Base-by-base conservation (phyloP, 2,888 invertebrate genomes). In the Amphimallon solstitiale region DNA sequence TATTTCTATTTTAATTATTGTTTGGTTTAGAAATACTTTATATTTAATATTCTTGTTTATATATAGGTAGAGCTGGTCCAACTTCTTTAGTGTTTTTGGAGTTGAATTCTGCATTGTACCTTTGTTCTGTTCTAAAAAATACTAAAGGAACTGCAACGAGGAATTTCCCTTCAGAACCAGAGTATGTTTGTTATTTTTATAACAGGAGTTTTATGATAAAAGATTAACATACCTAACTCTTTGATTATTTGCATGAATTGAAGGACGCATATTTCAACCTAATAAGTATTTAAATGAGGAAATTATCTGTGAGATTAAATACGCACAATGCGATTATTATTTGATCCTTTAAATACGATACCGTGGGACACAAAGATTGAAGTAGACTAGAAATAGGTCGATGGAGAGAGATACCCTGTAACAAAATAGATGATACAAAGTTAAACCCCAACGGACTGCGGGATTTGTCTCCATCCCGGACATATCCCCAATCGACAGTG, bases 251-350 rank as follows among this genome's bases (percentile, higher is more conserved):
- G 17, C 17, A 14, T 19, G 10, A 10, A 6, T 14, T 10, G 9
- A 14, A 1, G 6, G 5, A 9, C 1, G 12, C 12, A 23, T 9
- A 48, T 29, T 49, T 14, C 6, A 15, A 43, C 23, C 29, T 9
- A 40, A n/a, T 43, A 29, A 23, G 23, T 56, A 56, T 56, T 56
- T 56, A 56, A 29, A 40, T 40, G 23, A 43, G 43, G 21, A 29
- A 43, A 56, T 43, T 56, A 29, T 56, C 43, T 40, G 3, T 1
- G 15, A 56, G 43, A 40, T 56, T 23, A 56, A 56, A 56, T 17
- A 56, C 43, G 23, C 19, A 56, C 56, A 56, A 23, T 23, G 23
- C n/a, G 40, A 23, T 43, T 56, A 56, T 56, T 56, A 40, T 23
- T 5, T 56, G 23, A 56, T 56, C 56, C 56, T 23, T 29, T 56